These are phyloP conservation scores for Calliopsis andreniformis DNA, from an alignment of 1,140 invertebrate genomes.

Conservation along the genomic window DNA sequence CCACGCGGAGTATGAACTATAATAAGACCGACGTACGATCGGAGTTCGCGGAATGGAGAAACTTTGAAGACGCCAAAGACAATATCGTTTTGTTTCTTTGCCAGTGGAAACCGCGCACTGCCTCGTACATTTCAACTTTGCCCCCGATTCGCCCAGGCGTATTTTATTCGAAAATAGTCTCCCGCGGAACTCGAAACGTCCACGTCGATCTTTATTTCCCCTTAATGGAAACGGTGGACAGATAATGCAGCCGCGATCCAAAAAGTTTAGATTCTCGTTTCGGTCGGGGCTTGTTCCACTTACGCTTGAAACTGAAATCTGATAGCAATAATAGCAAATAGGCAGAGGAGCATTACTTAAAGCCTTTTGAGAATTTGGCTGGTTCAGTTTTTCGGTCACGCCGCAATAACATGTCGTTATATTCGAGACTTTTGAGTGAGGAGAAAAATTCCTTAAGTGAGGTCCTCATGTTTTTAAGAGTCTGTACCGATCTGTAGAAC, in stretches of 20 bases:
- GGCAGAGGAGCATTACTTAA: no score
- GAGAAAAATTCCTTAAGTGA: no score
- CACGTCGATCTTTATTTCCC: not conserved
- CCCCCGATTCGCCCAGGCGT: not conserved
- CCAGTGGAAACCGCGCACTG: not conserved
- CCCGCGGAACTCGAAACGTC: not conserved
- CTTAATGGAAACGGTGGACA: not conserved
- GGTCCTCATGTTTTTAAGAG: no score
- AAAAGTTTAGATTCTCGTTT: not conserved
- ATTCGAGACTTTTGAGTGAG: no score
- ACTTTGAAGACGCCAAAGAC: conserved; percentile 31
- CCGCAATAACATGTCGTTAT: no score
- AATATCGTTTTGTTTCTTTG: conserved; percentile 25
- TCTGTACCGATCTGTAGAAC: no score
- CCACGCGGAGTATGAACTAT: conserved; percentile 40
- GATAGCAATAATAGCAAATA: no score
- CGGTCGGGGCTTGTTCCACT: no score
- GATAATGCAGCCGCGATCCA: not conserved
- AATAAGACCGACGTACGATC: conserved; percentile 52
- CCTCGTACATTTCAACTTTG: not conserved
- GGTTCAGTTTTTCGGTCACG: no score
- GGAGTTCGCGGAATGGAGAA: conserved; percentile 36
- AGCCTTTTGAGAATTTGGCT: no score
- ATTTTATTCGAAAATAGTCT: not conserved
- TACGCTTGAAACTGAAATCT: no score